These are phyloP conservation scores for Paraescarpia echinospica DNA, from an alignment of 1,140 invertebrate genomes.

Conservation along the genomic window DNA sequence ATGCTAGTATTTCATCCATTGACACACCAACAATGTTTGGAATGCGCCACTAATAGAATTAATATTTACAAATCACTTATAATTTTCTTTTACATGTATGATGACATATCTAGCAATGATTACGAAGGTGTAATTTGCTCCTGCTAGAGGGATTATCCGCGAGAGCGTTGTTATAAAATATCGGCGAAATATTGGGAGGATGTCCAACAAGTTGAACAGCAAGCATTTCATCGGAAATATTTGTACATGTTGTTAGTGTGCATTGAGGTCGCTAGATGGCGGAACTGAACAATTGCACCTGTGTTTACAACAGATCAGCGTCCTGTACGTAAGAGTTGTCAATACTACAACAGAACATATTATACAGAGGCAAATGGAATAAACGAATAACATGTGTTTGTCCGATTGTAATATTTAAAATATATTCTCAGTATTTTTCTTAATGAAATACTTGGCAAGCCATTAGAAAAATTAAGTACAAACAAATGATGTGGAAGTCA, in stretches of 20 bases:
- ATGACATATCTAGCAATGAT: neutral
- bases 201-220: neutral
- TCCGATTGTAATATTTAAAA: no score
- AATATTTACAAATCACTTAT: neutral
- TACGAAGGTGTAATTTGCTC: neutral
- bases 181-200: neutral
- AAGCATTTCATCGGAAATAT: neutral
- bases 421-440: no score
- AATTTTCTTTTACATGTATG: neutral
- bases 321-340: neutral
- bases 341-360: neutral
- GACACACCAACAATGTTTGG: neutral
- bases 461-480: no score
- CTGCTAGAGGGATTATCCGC: neutral
- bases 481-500: no score
- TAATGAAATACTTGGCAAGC: no score
- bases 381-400: no score
- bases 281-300: neutral
- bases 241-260: neutral
- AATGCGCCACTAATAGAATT: neutral
- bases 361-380: no score
- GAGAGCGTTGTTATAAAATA: neutral
- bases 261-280: neutral
- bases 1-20: neutral
- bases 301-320: neutral